Evolutionary conservation across 2,797 vertebrate genomes (phyloP).

Genomic region (Bradypus variegatus): DNA sequence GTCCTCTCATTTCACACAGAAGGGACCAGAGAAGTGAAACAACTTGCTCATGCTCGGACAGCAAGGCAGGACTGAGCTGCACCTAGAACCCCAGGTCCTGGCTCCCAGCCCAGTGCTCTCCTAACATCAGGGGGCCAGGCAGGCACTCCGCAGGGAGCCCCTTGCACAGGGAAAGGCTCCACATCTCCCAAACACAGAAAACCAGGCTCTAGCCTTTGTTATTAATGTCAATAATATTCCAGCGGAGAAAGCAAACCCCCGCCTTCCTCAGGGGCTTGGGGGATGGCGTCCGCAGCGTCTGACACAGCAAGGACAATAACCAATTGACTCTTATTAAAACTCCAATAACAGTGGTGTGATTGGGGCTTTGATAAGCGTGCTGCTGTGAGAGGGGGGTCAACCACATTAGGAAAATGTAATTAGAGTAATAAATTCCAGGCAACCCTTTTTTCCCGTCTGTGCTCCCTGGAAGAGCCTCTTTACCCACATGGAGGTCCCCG

Average conservation of each 20-base stretch:
- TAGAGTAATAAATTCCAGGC: slow-evolving; percentile 68
- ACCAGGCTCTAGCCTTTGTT: slow-evolving; percentile 43
- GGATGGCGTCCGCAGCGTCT: not conserved
- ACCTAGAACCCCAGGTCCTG: not conserved
- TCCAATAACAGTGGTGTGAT: slow-evolving; percentile 53
- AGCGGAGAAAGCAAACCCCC: slow-evolving; percentile 30
- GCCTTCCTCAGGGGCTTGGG: not conserved
- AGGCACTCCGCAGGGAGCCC: not conserved
- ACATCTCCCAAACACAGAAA: not conserved
- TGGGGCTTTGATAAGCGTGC: slow-evolving; percentile 56
- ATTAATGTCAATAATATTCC: slow-evolving; percentile 59
- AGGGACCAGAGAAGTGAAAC: not conserved
- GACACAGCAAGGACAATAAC: slow-evolving; percentile 4
- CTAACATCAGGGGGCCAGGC: not conserved
- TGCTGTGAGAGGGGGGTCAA: slow-evolving; percentile 53
- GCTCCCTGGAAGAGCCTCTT: not conserved
- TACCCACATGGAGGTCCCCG: not conserved
- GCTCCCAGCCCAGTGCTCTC: not conserved
- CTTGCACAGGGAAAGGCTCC: not conserved
- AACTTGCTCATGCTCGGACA: not conserved
- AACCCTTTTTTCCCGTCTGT: slow-evolving; percentile 1
- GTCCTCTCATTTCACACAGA: not conserved
- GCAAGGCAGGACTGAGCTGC: not conserved
- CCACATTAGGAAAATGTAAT: slow-evolving; percentile 68
- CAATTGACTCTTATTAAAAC: slow-evolving; percentile 60